Evolutionary conservation across 2,113 vertebrate genomes (phyloP), one percentile per base, ranked within the genome.

Genomic region (Nothobranchius kuhntae): DNA sequence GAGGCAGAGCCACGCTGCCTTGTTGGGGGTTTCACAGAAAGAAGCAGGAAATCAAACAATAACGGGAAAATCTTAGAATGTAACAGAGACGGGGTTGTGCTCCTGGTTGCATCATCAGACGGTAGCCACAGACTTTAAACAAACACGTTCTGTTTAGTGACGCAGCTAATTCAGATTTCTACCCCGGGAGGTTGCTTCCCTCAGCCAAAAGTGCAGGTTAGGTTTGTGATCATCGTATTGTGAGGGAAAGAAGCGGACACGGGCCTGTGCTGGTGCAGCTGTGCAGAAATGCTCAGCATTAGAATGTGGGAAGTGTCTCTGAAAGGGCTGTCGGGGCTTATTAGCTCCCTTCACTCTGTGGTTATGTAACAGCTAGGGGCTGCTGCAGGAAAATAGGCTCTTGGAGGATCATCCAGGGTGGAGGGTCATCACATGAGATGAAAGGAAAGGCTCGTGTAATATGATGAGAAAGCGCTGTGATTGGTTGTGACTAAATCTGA

Each of bases 311-410:
- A 81, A 59, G 55, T 44, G 68, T 40, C 35, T 53, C 13, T 63
- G 54, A 64, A 73, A 59, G 44, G 17, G 26, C 53, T 77, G 81
- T 86, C 80, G 15, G 68, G n/a, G 61, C 61, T 80, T 52, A 61
- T 84, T 78, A 80, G 62, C 61, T 86, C 85, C 59, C 48, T 62
- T 13, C 57, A 40, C 77, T 80, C 55, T 60, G 63, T 47, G 38
- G 61, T 87, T 87, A 78, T 62, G 73, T 75, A 84, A 88, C 3
- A 26, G 35, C 77, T 78, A 62, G 12, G 68, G 77, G 79, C 78
- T 68, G 71, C 48, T 57, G 53, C 9, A 40, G 38, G 38, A 40
- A 9, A 40, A 40, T 1, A 7, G 38, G 38, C 36, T 40, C 4
- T 40, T 40, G 38, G 9, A 9, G 6, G 38, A 40, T 40, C 9